Base-by-base conservation (phyloP, 2,113 vertebrate genomes). In the Setophaga coronata region DNA sequence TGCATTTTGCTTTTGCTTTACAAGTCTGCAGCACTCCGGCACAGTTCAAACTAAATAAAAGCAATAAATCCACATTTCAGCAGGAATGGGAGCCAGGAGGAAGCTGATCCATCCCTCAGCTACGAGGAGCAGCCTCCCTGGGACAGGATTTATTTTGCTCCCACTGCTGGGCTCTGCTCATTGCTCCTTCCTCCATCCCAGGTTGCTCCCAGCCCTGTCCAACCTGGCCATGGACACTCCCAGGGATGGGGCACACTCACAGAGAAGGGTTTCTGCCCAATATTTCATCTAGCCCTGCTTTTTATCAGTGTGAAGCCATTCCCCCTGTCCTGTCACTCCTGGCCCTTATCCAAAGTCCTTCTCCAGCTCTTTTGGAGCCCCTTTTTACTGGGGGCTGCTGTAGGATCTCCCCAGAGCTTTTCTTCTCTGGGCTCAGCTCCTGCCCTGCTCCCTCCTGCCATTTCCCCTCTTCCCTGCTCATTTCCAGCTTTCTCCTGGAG, bases 11-110 rank as follows among this genome's bases (percentile, higher is more conserved):
- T 57, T 60, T 50, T 47, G 57, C 57, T 95, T 93, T 87, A 76
- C 3, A 54, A 87, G 70, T 26, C 53, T 1, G 3, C 70, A 45
- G 90, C 47, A 7, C 60, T 71, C 86, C 26, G 2, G 72, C 31
- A 51, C 2, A 51, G 67, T n/a, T 62, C 65, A 43, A 40, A 66
- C 31, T 4, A 92, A 92, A 95, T 90, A 88, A 94, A 89, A 89
- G 82, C 85, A 65, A 88, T 94, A 91, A 91, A 92, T 81, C 7
- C 76, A 12, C 47, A 18, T 71, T 67, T 43, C 83, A 40, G 53
- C 65, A 83, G 79, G 31, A 86, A 33, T 0, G 1, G 0, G 0
- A 64, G 64, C 48, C 89, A n/a, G 6, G 20, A 69, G 77, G 56
- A 38, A 95, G 38, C 29, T 1, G 50, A 57, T 42, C 70, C 80